A percentile compares a stretch with the other conserved stretches of the same genome.
Conservation (phyloP, 2,113 vertebrate genomes). For the Phoenicopterus ruber region DNA sequence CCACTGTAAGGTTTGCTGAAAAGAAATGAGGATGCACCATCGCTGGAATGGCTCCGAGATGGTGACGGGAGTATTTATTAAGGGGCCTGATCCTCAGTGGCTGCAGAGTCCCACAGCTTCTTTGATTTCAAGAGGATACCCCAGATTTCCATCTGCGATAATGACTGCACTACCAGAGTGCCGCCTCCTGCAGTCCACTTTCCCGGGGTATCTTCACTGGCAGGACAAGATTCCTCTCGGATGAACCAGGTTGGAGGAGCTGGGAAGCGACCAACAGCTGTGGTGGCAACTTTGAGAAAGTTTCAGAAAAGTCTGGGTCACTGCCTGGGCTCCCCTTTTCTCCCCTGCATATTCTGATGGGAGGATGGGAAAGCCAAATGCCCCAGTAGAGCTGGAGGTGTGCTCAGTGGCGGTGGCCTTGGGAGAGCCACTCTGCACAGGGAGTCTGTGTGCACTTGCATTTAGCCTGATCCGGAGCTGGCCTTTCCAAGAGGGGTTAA, state of each 20-base stretch:
- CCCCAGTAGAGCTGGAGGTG: background rate
- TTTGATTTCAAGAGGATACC: background rate
- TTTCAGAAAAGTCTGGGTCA: background rate
- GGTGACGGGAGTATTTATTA: background rate
- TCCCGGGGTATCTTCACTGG: background rate
- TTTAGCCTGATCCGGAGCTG: background rate
- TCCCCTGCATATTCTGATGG: background rate
- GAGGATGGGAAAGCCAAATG: background rate
- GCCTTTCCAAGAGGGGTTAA: background rate
- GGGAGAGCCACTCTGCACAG: background rate
- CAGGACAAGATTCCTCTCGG: background rate
- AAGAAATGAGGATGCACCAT: background rate
- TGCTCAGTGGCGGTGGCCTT: background rate
- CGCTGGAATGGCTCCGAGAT: background rate
- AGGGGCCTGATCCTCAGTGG: background rate
- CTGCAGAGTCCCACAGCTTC: background rate
- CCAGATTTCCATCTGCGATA: background rate
- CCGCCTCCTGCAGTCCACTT: background rate
- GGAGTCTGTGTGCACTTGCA: too few species aligned
- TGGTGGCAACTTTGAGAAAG: background rate
- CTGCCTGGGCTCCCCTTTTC: background rate
- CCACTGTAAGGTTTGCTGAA: background rate
- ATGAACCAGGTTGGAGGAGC: background rate
- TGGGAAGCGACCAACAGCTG: accelerated
- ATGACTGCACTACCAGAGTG: background rate